These are phyloP conservation scores for Caenorhabditis sinica DNA, from an alignment of 2,888 invertebrate genomes.

Conservation along the genomic window DNA sequence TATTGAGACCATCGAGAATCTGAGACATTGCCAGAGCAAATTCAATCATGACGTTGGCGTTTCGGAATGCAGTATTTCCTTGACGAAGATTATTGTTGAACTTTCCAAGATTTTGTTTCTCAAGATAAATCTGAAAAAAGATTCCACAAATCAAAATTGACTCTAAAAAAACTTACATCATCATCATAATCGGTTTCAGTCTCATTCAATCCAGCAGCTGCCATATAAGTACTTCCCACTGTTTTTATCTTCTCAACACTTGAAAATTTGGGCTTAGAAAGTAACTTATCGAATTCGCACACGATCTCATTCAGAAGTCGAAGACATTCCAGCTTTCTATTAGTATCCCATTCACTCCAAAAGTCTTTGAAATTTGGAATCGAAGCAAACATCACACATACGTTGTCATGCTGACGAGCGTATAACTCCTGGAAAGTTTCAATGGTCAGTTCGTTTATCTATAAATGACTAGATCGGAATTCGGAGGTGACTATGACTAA, in stretches of 20 bases:
- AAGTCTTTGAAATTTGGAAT: conserved; percentile 91
- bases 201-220: conserved; percentile 91
- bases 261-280: conserved; percentile 95
- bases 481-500: conserved; percentile 14
- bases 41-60: conserved; percentile 93
- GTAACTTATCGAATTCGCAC: conserved; percentile 96
- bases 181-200: conserved; percentile 75
- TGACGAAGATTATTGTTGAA: conserved; percentile 63
- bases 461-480: conserved; percentile 16
- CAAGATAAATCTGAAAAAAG: conserved; percentile 64
- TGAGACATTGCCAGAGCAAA: conserved; percentile 95
- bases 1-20: conserved; percentile 94
- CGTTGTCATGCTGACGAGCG: conserved; percentile 94
- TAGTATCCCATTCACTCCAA: conserved; percentile 88
- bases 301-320: conserved; percentile 96
- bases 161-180: conserved; percentile 62
- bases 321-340: conserved; percentile 95
- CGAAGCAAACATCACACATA: conserved; percentile 98
- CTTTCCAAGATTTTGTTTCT: conserved; percentile 55
- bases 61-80: conserved; percentile 84
- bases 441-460: neutral
- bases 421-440: conserved; percentile 89
- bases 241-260: conserved; percentile 98
- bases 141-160: neutral
- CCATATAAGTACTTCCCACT: conserved; percentile 98